A percentile compares a stretch with the other conserved stretches of the same genome.
phyloP scores from a whole-genome alignment of 2,113 vertebrate genomes.

The Alosa alosa region DNA sequence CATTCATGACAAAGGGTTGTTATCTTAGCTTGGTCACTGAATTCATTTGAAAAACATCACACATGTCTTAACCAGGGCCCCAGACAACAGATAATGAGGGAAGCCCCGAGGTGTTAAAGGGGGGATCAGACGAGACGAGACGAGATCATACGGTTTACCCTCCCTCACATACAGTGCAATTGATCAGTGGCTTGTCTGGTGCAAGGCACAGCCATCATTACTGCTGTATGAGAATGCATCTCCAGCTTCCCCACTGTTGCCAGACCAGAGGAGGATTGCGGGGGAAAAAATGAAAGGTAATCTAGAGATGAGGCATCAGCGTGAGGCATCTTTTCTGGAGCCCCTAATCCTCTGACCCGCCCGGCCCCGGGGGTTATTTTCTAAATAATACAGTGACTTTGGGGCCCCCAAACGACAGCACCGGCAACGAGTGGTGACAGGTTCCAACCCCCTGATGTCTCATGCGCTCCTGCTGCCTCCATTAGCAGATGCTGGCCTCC shows the following conservation, averaged over 20 bases:
- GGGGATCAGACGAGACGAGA: not conserved
- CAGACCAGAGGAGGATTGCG: not conserved
- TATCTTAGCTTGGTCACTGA: not conserved
- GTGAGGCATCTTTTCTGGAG: not conserved
- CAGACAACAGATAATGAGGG: slow-evolving; percentile 12
- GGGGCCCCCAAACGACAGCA: slow-evolving; percentile 53
- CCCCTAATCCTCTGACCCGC: not conserved
- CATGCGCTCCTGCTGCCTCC: slow-evolving; percentile 17
- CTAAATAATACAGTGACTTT: not conserved
- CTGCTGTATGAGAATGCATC: not conserved
- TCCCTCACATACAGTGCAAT: not conserved
- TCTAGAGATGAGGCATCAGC: not conserved
- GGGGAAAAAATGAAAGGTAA: not conserved
- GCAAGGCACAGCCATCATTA: not conserved
- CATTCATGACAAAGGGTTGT: not conserved
- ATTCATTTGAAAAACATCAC: not conserved
- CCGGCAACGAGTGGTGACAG: not conserved
- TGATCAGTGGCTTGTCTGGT: not conserved
- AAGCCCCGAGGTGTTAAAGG: not conserved
- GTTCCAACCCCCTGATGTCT: slow-evolving; percentile 15
- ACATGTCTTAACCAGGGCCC: not conserved
- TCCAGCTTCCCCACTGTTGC: not conserved
- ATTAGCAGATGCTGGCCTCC: slow-evolving; percentile 32
- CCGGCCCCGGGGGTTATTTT: not conserved
- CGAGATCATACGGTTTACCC: slow-evolving; percentile 15